phyloP scores from a whole-genome alignment of 2,797 vertebrate species.

The Lagocephalus sceleratus region DNA sequence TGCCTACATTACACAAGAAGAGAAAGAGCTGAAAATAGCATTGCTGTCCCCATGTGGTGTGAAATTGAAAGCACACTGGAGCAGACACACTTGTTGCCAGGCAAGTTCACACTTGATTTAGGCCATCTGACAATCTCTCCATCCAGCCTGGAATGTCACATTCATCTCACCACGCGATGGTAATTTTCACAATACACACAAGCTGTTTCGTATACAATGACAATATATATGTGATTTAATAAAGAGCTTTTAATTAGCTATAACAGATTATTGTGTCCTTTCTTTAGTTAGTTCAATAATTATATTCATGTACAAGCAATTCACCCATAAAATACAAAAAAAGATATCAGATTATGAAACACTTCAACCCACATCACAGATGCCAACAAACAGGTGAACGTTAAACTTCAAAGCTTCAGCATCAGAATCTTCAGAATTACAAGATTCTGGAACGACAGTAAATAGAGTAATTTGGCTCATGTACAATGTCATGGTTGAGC shows the following conservation, averaged over 20 bases:
- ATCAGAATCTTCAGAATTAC: no score
- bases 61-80: constrained; percentile 68
- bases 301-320: no score
- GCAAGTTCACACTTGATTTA: constrained; percentile 42
- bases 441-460: no score
- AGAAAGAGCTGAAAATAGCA: constrained; percentile 64
- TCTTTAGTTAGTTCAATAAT: background rate
- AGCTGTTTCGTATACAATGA: constrained; percentile 70
- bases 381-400: no score
- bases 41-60: constrained; percentile 60
- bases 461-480: no score
- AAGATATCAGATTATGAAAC: no score
- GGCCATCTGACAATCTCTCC: constrained; percentile 53
- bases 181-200: constrained; percentile 57
- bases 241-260: constrained; percentile 81
- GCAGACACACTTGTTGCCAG: constrained; percentile 53
- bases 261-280: constrained; percentile 16
- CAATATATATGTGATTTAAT: constrained; percentile 76
- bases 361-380: no score
- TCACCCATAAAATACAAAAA: no score
- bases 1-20: constrained; percentile 61
- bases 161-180: constrained; percentile 52
- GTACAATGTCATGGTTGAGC: no score
- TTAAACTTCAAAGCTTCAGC: no score
- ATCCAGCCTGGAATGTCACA: constrained; percentile 46